Conservation (phyloP, 2,888 invertebrate species). For the Agriopis aurantiaria region DNA sequence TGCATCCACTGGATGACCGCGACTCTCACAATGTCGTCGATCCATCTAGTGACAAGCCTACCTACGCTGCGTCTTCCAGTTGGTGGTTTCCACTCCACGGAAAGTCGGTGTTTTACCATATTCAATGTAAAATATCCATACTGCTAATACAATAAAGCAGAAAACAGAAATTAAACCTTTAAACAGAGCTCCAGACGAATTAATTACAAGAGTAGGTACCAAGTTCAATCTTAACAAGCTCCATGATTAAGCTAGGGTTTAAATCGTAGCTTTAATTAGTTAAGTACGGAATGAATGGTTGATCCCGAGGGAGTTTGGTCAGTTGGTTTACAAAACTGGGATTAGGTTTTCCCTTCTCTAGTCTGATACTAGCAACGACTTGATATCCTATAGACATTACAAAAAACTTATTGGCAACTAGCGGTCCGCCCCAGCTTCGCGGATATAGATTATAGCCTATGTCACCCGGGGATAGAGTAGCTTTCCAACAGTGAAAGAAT, state of each 20-base stretch:
- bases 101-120: background rate
- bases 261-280: constrained; percentile 36
- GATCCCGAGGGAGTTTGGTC: constrained; percentile 25
- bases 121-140: background rate
- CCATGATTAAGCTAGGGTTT: constrained; percentile 26
- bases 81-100: too few relatives aligned
- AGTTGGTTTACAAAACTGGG: constrained; percentile 11
- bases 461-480: too few relatives aligned
- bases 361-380: background rate
- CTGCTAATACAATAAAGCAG: background rate
- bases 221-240: constrained; percentile 26
- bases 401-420: too few relatives aligned
- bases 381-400: background rate
- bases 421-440: too few relatives aligned
- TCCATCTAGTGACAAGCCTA: too few relatives aligned
- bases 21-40: too few relatives aligned
- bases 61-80: too few relatives aligned
- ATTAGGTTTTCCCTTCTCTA: constrained; percentile 4
- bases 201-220: constrained; percentile 19
- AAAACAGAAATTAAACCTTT: background rate
- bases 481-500: too few relatives aligned
- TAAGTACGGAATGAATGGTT: constrained; percentile 34
- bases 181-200: constrained; percentile 18
- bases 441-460: too few relatives aligned
- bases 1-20: too few relatives aligned